Conservation (phyloP, 2,113 vertebrate genomes). For the Uria lomvia region DNA sequence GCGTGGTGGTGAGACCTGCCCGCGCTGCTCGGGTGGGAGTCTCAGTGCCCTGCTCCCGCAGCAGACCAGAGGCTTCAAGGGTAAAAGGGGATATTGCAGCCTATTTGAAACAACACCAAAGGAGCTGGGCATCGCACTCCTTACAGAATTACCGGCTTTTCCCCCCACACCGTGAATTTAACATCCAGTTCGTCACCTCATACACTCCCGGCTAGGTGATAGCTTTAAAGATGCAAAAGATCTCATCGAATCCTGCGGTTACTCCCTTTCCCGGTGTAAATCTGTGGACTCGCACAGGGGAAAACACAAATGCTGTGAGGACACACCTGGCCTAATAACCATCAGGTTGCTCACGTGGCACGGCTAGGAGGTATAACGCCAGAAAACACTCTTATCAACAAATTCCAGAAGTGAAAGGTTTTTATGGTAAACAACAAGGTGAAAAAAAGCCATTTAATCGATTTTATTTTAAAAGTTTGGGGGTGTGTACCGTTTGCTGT, state of each 20-base stretch:
- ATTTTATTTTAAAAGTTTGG: not conserved
- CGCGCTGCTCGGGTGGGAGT: not conserved
- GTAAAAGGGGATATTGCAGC: not conserved
- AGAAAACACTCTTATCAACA: not conserved
- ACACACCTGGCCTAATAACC: not conserved
- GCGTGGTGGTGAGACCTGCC: not conserved
- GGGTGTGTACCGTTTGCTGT: not conserved
- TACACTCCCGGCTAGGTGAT: not conserved
- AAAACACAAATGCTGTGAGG: not conserved
- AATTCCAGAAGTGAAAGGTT: not conserved
- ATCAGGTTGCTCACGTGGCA: not conserved
- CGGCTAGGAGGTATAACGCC: fast-evolving
- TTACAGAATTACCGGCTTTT: too few species aligned
- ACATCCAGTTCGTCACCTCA: not conserved
- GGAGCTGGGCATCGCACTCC: not conserved
- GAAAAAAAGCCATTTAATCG: not conserved
- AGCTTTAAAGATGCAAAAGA: not conserved
- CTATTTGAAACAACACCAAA: not conserved
- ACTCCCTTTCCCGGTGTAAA: not conserved
- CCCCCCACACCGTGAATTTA: fast-evolving
- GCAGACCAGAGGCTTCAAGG: not conserved
- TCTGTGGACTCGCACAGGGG: not conserved
- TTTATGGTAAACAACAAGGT: not conserved
- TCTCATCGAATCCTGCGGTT: not conserved
- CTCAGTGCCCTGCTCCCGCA: not conserved